These are phyloP conservation scores for Lepidocolaptes lacrymiger DNA, from an alignment of 2,797 vertebrate genomes.

Conservation along the genomic window DNA sequence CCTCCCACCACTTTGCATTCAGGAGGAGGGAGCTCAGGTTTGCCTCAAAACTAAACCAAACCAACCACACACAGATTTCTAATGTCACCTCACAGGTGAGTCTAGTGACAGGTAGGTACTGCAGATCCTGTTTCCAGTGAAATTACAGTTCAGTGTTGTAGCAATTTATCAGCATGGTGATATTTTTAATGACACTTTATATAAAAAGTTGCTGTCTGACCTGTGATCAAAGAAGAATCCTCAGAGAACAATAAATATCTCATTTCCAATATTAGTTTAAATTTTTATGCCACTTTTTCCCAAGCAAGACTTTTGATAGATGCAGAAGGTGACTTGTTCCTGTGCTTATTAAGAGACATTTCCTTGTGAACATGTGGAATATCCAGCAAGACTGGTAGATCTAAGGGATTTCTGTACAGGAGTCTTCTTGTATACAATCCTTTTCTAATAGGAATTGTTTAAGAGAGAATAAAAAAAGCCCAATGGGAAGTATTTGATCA, in stretches of 20 bases:
- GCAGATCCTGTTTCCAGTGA: neutral
- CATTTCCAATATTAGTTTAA: neutral
- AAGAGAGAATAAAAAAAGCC: conserved; percentile 23
- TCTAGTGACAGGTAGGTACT: neutral
- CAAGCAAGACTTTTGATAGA: neutral
- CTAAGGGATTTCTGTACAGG: neutral
- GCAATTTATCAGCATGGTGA: neutral
- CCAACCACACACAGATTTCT: neutral
- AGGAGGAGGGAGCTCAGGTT: neutral
- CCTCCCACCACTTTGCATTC: neutral
- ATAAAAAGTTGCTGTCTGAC: neutral
- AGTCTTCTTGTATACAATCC: neutral
- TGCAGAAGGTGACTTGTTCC: neutral
- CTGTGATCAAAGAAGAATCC: neutral
- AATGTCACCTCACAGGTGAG: neutral
- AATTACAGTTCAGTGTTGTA: neutral
- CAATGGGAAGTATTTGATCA: neutral
- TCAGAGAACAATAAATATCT: neutral
- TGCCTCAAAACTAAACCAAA: neutral
- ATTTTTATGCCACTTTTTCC: neutral
- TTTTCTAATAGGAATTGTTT: neutral
- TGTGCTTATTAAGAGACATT: neutral
- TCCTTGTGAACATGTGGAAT: neutral
- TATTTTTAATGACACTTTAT: neutral
- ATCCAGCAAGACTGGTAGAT: neutral